Conservation (phyloP, 1,140 invertebrate species). For the Drosophila seguyi region DNA sequence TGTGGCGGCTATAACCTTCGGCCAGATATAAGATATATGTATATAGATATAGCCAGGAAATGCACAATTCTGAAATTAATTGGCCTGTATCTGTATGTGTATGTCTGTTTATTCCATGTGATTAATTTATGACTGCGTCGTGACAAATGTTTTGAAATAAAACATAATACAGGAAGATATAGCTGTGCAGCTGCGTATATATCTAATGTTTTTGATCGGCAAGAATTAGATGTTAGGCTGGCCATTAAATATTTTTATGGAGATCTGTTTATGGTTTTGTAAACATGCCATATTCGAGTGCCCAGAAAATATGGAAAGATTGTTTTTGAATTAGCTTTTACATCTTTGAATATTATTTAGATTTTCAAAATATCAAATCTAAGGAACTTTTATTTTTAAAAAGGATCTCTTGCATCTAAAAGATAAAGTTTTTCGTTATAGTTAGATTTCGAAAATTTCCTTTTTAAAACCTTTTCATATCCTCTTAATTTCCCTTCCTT, state of each 20-base stretch:
- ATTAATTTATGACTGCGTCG: slow-evolving; percentile 42
- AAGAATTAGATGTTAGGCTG: slow-evolving; percentile 15
- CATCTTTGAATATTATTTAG: neutral
- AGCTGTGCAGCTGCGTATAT: neutral
- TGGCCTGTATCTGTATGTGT: slow-evolving; percentile 18
- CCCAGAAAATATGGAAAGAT: neutral
- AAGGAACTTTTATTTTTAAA: neutral
- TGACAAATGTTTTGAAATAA: slow-evolving; percentile 41
- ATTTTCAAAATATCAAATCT: neutral
- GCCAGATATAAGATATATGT: neutral
- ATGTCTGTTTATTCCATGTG: slow-evolving; percentile 38
- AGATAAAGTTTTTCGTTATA: too few relatives aligned
- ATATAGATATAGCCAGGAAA: slow-evolving; percentile 38
- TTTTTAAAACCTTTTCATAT: neutral
- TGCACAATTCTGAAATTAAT: slow-evolving; percentile 48
- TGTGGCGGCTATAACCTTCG: slow-evolving; percentile 31
- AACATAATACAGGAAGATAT: slow-evolving; percentile 41
- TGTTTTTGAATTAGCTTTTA: neutral
- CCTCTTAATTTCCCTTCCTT: neutral
- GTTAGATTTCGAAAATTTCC: neutral
- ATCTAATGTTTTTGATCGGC: slow-evolving; percentile 7
- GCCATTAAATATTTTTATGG: slow-evolving; percentile 13
- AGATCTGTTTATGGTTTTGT: slow-evolving; percentile 10
- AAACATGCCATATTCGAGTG: slow-evolving; percentile 1
- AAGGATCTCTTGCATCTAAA: neutral